Evolutionary conservation across 2,113 vertebrate species (phyloP).

Genomic region (Picathartes gymnocephalus): DNA sequence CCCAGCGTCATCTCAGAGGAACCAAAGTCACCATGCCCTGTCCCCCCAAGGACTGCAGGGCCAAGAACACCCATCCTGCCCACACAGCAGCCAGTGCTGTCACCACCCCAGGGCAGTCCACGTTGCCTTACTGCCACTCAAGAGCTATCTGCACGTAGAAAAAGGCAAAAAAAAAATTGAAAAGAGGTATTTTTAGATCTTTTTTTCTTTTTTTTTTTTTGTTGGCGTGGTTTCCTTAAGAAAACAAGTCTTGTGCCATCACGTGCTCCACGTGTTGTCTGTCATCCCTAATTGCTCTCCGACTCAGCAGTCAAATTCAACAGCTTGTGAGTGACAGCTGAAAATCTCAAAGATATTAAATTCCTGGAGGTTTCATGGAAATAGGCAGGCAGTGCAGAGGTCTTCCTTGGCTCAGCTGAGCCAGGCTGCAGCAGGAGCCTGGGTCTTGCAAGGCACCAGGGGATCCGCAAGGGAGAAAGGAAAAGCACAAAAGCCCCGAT

Average conservation of each 20-base stretch:
- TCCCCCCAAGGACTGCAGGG: background rate
- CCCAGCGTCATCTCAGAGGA: background rate
- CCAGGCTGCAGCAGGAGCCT: background rate
- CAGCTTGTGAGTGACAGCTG: conserved; percentile 10
- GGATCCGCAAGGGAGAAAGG: background rate
- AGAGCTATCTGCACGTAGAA: background rate
- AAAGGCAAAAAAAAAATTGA: background rate
- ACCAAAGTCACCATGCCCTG: accelerated
- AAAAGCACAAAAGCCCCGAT: background rate
- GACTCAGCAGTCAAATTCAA: background rate
- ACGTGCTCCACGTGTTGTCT: background rate
- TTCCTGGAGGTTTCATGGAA: background rate
- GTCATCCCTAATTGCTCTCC: conserved; percentile 5
- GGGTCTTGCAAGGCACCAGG: background rate
- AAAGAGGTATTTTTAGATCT: background rate
- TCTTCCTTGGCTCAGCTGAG: background rate
- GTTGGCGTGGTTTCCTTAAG: background rate
- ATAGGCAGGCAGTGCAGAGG: background rate
- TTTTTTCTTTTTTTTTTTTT: too few species aligned
- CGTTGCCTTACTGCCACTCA: background rate
- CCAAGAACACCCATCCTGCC: background rate
- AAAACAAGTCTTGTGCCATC: background rate
- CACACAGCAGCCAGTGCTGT: background rate
- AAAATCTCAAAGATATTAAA: conserved; percentile 21
- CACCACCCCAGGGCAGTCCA: background rate